Conservation (phyloP, 2,888 invertebrate genomes). For the Drosophila lutescens region DNA sequence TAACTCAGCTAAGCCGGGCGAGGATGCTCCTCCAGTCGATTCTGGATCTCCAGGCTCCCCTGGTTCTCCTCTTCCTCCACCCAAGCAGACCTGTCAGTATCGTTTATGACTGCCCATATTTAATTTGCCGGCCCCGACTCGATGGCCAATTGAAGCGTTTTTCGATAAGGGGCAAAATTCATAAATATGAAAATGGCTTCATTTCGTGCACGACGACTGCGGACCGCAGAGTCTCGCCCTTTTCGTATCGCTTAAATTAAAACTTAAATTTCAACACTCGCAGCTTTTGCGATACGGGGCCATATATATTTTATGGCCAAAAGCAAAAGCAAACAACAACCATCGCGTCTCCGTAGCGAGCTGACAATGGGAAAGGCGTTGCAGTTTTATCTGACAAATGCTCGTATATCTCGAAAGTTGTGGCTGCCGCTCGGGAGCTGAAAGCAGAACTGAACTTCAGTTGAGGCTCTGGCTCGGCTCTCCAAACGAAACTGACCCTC, state of each 20-base stretch:
- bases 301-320: constrained; percentile 63
- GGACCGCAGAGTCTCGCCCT: constrained; percentile 52
- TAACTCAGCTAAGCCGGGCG: constrained; percentile 80
- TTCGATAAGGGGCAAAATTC: constrained; percentile 77
- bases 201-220: constrained; percentile 60
- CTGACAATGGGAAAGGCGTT: constrained; percentile 78
- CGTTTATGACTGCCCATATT: constrained; percentile 80
- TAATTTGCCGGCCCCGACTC: constrained; percentile 72
- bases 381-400: constrained; percentile 76
- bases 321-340: constrained; percentile 54
- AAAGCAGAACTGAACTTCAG: background rate
- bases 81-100: constrained; percentile 63
- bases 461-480: constrained; percentile 7
- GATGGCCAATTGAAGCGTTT: constrained; percentile 78
- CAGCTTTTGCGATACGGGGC: constrained; percentile 61
- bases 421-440: constrained; percentile 39
- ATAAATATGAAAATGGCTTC: constrained; percentile 81
- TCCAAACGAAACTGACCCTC: constrained; percentile 73
- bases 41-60: constrained; percentile 5
- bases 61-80: background rate
- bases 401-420: constrained; percentile 77
- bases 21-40: constrained; percentile 15
- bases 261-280: constrained; percentile 79
- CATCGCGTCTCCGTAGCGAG: background rate
- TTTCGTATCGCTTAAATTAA: constrained; percentile 77